Percentiles rank a stretch among this genome's conserved stretches.
phyloP scores from a whole-genome alignment of 2,888 invertebrate genomes.

The Trypoxylon attenuatum region DNA sequence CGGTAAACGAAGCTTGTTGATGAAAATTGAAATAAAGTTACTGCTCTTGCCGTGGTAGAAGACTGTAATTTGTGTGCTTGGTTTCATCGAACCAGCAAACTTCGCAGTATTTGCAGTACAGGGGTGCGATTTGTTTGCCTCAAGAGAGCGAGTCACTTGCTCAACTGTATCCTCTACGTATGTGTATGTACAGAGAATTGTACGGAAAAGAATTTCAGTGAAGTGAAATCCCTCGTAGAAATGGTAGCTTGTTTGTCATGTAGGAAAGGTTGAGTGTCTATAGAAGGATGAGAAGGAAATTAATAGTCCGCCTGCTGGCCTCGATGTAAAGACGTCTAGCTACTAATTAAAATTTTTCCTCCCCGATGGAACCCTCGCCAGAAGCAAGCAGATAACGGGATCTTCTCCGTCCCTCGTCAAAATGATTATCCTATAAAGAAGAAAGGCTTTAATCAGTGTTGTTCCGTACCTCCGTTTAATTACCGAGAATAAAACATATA shows the following conservation, averaged over 20 bases:
- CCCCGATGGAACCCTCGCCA: constrained; percentile 26
- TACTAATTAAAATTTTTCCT: constrained; percentile 55
- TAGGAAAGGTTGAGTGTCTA: constrained; percentile 45
- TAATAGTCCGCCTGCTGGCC: constrained; percentile 44
- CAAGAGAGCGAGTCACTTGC: too few species aligned
- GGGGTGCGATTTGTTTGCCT: too few species aligned
- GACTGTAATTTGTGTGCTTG: too few species aligned
- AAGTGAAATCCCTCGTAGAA: background rate
- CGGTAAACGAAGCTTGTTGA: too few species aligned
- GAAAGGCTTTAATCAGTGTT: constrained; percentile 29
- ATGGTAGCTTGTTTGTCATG: constrained; percentile 40
- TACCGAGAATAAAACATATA: constrained; percentile 32
- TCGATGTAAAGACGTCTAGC: constrained; percentile 51
- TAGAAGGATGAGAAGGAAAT: constrained; percentile 37
- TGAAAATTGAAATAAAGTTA: too few species aligned
- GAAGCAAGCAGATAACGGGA: constrained; percentile 38
- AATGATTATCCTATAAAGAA: constrained; percentile 48
- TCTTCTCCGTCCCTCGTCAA: constrained; percentile 26
- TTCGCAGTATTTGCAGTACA: too few species aligned
- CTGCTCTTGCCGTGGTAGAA: too few species aligned
- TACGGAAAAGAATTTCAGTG: background rate
- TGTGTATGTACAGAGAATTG: too few species aligned
- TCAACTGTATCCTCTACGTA: too few species aligned
- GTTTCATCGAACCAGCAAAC: too few species aligned
- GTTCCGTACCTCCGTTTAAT: constrained; percentile 36